Conservation (phyloP, 2,113 vertebrate genomes). For the Anguilla japonica region DNA sequence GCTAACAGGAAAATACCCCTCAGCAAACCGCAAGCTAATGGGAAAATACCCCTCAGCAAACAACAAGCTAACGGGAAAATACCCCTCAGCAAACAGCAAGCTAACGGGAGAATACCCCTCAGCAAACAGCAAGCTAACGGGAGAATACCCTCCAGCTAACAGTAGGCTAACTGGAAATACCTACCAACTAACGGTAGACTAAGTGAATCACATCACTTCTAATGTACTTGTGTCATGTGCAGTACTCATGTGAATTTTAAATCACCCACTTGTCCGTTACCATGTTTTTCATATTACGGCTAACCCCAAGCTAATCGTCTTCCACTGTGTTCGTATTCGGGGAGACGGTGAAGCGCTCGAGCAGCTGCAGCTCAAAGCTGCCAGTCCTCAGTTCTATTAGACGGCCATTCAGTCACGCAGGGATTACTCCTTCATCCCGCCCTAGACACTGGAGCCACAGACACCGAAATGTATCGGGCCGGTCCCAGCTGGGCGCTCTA, state of each 20-base stretch:
- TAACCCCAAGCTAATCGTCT: neutral
- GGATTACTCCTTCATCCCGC: constrained; percentile 35
- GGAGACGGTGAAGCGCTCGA: too few species aligned
- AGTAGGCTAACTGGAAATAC: too few species aligned
- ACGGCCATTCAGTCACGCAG: neutral
- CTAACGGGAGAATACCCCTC: too few species aligned
- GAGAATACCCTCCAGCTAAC: too few species aligned
- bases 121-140: too few species aligned
- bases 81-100: too few species aligned
- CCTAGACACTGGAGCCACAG: constrained; percentile 19
- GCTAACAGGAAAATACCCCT: too few species aligned
- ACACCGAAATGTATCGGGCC: constrained; percentile 1
- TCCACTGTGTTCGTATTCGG: neutral
- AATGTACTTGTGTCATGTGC: neutral
- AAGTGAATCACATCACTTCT: too few species aligned
- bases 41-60: too few species aligned
- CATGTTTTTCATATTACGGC: neutral
- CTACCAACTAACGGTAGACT: too few species aligned
- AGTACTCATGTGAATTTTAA: neutral
- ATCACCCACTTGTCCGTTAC: neutral
- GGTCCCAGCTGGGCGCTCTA: constrained; percentile 3
- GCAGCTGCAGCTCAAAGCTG: neutral
- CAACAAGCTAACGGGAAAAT: too few species aligned
- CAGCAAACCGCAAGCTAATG: too few species aligned
- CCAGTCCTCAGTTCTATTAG: neutral